Conservation (phyloP, 2,113 vertebrate species). For the Clarias magur region DNA sequence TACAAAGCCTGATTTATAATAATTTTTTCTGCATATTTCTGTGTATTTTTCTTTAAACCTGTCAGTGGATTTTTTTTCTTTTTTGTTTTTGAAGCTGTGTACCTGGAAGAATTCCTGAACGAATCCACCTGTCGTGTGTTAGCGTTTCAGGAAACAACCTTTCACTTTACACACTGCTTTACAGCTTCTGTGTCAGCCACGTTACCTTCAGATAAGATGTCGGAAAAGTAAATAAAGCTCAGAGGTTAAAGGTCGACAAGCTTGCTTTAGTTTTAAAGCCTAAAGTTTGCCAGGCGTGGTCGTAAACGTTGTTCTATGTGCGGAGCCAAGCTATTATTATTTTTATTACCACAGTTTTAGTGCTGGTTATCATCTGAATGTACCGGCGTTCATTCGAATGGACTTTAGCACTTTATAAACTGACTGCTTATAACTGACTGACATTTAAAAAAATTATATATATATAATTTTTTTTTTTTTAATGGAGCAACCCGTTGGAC, state of each 20-base stretch:
- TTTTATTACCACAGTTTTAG: not conserved
- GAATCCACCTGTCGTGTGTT: conserved; percentile 38
- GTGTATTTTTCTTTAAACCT: not conserved
- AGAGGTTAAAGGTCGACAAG: not conserved
- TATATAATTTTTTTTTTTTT: not conserved
- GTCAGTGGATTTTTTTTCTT: not conserved
- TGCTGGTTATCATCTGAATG: not conserved
- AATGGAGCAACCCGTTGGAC: not conserved
- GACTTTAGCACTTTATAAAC: not conserved
- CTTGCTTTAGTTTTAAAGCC: not conserved
- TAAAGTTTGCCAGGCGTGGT: not conserved
- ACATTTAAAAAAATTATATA: too few species aligned
- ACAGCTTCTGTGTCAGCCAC: conserved; percentile 39
- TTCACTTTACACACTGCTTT: conserved; percentile 11
- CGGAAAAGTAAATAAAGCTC: conserved; percentile 27
- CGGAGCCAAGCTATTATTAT: not conserved
- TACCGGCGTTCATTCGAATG: not conserved
- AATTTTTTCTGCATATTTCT: too few species aligned
- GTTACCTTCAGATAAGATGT: conserved; percentile 59
- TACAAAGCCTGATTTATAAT: not conserved
- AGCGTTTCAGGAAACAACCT: conserved; percentile 1
- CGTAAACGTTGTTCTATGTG: not conserved
- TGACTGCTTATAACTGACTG: too few species aligned
- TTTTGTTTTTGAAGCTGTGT: not conserved
- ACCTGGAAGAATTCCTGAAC: conserved; percentile 14